These are phyloP conservation scores for Buceros bicornis DNA, from an alignment of 2,797 vertebrate species.

Conservation along the genomic window DNA sequence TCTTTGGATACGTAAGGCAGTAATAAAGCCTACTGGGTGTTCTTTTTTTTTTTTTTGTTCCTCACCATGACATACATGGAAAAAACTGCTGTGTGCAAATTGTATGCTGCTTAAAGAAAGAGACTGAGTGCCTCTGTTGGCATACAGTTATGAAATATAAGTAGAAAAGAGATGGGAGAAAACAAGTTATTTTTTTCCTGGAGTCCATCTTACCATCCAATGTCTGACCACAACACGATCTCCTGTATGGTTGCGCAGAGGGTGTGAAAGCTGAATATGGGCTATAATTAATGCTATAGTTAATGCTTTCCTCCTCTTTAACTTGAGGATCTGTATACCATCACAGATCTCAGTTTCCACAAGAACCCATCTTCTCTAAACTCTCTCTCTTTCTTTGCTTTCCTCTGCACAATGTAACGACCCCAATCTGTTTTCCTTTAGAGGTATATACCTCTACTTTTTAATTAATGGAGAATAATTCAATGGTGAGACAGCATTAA, in stretches of 20 bases:
- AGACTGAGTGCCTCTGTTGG: background rate
- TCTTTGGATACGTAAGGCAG: background rate
- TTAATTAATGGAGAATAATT: background rate
- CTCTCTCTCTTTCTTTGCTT: background rate
- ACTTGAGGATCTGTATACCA: background rate
- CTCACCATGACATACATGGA: no score
- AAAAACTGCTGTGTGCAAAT: background rate
- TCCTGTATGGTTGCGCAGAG: background rate
- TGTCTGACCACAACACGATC: background rate
- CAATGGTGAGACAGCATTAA: background rate
- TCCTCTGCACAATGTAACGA: background rate
- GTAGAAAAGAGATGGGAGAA: background rate
- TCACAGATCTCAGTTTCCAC: background rate
- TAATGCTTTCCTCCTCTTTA: background rate
- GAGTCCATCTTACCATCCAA: background rate
- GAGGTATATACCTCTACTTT: background rate
- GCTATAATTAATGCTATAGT: background rate
- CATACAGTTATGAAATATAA: background rate
- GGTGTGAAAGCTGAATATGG: background rate
- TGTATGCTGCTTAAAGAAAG: background rate
- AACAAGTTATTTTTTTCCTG: background rate
- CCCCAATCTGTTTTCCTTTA: background rate
- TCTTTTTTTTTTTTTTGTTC: background rate
- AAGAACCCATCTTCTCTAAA: background rate
- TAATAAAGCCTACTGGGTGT: background rate